Evolutionary conservation across 1,140 invertebrate species (phyloP).

Genomic region (Catajapyx aquilonaris): DNA sequence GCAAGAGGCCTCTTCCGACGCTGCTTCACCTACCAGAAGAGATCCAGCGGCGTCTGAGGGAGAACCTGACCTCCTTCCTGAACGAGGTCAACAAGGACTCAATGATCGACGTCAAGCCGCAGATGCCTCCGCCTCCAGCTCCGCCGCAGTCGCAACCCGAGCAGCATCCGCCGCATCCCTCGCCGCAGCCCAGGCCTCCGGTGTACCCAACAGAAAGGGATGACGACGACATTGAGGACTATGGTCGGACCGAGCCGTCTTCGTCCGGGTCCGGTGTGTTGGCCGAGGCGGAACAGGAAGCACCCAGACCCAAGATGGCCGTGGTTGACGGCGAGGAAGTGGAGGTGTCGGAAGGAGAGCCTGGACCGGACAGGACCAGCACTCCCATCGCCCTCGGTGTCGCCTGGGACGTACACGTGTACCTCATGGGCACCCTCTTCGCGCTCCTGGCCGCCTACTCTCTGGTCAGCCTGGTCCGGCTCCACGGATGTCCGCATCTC

Average conservation of each 20-base stretch:
- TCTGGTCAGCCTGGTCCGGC: slow-evolving; percentile 23
- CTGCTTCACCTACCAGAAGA: slow-evolving; percentile 13
- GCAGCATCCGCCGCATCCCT: neutral
- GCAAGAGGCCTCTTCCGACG: slow-evolving; percentile 41
- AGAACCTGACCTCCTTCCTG: slow-evolving; percentile 14
- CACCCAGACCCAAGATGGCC: neutral
- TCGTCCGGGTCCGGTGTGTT: neutral
- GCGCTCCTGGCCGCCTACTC: slow-evolving; percentile 57
- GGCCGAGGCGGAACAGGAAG: neutral
- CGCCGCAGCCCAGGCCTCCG: neutral
- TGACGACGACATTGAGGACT: too few relatives aligned
- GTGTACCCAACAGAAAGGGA: neutral
- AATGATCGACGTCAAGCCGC: neutral
- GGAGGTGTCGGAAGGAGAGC: too few relatives aligned
- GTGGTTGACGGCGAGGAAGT: neutral
- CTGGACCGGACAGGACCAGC: neutral
- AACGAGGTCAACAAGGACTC: slow-evolving; percentile 2
- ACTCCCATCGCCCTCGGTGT: slow-evolving; percentile 32
- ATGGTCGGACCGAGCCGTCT: neutral
- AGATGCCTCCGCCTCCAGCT: neutral
- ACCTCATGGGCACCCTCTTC: slow-evolving; percentile 59
- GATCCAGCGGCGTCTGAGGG: slow-evolving; percentile 11
- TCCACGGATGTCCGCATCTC: slow-evolving; percentile 12
- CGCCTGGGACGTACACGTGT: slow-evolving; percentile 75
- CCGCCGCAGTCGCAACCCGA: neutral